Evolutionary conservation across 2,113 vertebrate genomes (phyloP).

Genomic region (Cyanoderma ruficeps): DNA sequence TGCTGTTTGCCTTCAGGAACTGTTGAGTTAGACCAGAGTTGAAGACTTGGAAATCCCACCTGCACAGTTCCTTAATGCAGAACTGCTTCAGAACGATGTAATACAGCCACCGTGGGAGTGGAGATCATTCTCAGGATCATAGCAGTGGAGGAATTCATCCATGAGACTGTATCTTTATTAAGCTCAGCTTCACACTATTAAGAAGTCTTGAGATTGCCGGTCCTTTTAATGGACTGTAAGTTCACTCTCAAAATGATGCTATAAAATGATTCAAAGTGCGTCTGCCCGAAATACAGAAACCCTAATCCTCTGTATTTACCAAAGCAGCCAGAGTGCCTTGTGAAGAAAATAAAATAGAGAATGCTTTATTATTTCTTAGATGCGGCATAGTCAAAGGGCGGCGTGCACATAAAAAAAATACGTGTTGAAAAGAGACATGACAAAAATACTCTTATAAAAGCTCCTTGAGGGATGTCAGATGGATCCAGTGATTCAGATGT

Average conservation of each 20-base stretch:
- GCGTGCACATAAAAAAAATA: constrained; percentile 3
- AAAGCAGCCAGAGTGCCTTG: neutral
- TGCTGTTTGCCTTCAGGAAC: neutral
- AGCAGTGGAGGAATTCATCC: constrained; percentile 5
- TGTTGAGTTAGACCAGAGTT: neutral
- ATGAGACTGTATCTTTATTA: constrained; percentile 24
- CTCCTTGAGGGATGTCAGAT: constrained; percentile 27
- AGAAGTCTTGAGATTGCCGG: constrained; percentile 5
- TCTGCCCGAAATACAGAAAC: neutral
- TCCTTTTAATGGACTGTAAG: constrained; percentile 25
- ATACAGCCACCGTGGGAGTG: neutral
- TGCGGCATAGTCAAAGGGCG: neutral
- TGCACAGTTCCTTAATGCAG: neutral
- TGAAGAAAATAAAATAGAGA: neutral
- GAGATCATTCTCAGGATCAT: constrained; percentile 17
- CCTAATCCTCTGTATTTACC: neutral
- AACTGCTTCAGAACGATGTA: neutral
- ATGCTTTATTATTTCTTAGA: neutral
- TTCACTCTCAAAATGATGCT: neutral
- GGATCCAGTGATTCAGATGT: neutral
- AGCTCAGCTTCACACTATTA: constrained; percentile 13
- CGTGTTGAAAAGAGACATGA: neutral
- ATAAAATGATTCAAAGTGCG: neutral
- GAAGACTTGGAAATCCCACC: neutral
- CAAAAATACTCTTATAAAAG: constrained; percentile 22